phyloP scores from a whole-genome alignment of 1,140 invertebrate genomes.

The Rhagoletis zephyria region DNA sequence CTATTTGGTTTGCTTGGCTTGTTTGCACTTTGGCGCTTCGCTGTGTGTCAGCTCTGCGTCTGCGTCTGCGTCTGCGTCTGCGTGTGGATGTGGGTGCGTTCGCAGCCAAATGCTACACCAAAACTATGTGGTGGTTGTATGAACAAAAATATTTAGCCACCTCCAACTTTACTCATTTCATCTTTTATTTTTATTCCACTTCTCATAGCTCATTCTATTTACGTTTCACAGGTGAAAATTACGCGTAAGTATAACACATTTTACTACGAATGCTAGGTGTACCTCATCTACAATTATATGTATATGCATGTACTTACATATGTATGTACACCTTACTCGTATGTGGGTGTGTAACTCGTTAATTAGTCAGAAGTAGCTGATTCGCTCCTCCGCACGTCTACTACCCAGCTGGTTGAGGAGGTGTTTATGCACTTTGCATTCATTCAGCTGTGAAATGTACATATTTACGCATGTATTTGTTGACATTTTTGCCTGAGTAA shows the following conservation, averaged over 20 bases:
- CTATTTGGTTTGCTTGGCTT: slow-evolving; percentile 15
- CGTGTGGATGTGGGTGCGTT: neutral
- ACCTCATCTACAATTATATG: neutral
- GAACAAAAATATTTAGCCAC: neutral
- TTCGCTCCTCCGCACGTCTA: neutral
- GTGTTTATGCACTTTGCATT: neutral
- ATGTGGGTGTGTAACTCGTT: neutral
- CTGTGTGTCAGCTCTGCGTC: neutral
- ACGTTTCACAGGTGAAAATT: slow-evolving; percentile 47
- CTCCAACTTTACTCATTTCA: slow-evolving; percentile 14
- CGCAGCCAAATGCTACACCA: slow-evolving; percentile 6
- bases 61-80: neutral
- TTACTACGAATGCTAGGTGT: neutral
- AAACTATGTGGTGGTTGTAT: neutral
- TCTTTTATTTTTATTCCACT: neutral
- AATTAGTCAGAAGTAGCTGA: slow-evolving; percentile 40
- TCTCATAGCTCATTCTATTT: neutral
- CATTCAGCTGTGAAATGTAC: neutral
- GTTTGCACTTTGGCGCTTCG: slow-evolving; percentile 40
- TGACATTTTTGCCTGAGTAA: neutral
- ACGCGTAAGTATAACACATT: slow-evolving; percentile 2
- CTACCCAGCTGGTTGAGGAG: neutral
- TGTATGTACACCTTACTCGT: neutral
- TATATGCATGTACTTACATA: neutral
- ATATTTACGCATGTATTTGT: neutral